Base-by-base conservation (phyloP, 2,888 invertebrate species). In the Podotricha telesiphe region DNA sequence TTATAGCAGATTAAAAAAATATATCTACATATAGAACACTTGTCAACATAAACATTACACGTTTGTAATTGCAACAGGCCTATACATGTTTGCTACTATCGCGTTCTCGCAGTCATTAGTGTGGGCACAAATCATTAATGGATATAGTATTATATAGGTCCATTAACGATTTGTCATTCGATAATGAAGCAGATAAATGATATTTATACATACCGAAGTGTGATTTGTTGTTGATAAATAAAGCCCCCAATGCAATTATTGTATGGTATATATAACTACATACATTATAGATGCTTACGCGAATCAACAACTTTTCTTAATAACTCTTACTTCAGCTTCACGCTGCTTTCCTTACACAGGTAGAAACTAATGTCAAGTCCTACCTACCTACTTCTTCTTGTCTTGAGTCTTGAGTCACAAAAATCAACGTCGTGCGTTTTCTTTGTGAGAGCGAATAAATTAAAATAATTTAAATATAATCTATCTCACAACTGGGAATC, bases 41-140 rank as follows among this genome's bases (percentile, higher is more conserved):
- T 19, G 34, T 55, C 55, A 55, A 34, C 42, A 59, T 59, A 37
- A 62, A 62, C 48, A 48, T 19, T 3, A 37, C 20, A 50, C 47
- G n/a, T 28, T 45, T 48, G 34, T 62, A 48, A 62, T 62, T 62
- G 62, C 34, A 62, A 47, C 50, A 20, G 37, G 62, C 10, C 62
- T 59, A 40, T 67, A 61, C n/a, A 37, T 55, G 55, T 55, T 55
- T 55, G 48, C 77, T 75, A 74, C 74, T 78, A 80, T 77, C 77
- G 74, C 79, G 77, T 79, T 77, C 79, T 76, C 75, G 42, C 78
- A 80, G 80, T 79, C 81, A 84, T 86, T 86, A 86, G 78, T 74
- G 69, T 61, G 66, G 65, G 76, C 79, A 84, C 86, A 85, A 86
- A 87, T 87, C 86, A 86, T 79, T 77, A 72, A 83, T 82, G 76